Conservation (phyloP, 2,888 invertebrate genomes). For the Yponomeuta cagnagella region DNA sequence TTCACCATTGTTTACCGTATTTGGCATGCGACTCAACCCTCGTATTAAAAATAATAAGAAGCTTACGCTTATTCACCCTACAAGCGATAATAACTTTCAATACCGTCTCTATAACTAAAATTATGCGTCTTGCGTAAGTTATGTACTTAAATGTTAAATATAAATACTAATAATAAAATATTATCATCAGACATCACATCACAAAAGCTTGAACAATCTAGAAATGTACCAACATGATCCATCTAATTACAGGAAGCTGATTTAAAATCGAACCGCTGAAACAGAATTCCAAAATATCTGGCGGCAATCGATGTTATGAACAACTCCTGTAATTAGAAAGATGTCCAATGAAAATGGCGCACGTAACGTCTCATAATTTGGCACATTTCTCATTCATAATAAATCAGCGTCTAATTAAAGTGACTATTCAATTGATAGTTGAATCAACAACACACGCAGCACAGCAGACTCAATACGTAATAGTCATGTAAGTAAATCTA, state of each 20-base stretch:
- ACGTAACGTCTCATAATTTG: slow-evolving; percentile 25
- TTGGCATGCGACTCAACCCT: slow-evolving; percentile 61
- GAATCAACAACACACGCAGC: slow-evolving; percentile 72
- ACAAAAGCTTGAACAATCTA: slow-evolving; percentile 63
- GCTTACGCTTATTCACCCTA: slow-evolving; percentile 26
- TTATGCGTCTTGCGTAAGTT: slow-evolving; percentile 18
- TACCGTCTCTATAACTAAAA: slow-evolving; percentile 6
- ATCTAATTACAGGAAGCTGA: slow-evolving; percentile 2
- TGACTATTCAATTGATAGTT: slow-evolving; percentile 38
- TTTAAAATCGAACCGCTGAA: not conserved
- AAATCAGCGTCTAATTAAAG: slow-evolving; percentile 59
- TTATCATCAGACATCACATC: slow-evolving; percentile 63
- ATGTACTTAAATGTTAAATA: slow-evolving; percentile 35
- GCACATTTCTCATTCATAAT: slow-evolving; percentile 48
- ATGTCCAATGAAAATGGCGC: not conserved
- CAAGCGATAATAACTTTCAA: slow-evolving; percentile 31
- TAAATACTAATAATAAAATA: slow-evolving; percentile 42
- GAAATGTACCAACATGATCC: slow-evolving; percentile 56
- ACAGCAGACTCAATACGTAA: slow-evolving; percentile 69
- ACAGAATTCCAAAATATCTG: too few species aligned
- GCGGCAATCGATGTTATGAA: not conserved
- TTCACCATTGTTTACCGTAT: slow-evolving; percentile 52
- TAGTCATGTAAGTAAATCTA: slow-evolving; percentile 61
- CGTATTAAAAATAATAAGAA: slow-evolving; percentile 26
- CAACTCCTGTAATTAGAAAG: not conserved